Percentiles rank a stretch among this genome's conserved stretches.
These are phyloP conservation scores for Drosophila gunungcola DNA, from an alignment of 1,140 invertebrate species.

Conservation along the genomic window DNA sequence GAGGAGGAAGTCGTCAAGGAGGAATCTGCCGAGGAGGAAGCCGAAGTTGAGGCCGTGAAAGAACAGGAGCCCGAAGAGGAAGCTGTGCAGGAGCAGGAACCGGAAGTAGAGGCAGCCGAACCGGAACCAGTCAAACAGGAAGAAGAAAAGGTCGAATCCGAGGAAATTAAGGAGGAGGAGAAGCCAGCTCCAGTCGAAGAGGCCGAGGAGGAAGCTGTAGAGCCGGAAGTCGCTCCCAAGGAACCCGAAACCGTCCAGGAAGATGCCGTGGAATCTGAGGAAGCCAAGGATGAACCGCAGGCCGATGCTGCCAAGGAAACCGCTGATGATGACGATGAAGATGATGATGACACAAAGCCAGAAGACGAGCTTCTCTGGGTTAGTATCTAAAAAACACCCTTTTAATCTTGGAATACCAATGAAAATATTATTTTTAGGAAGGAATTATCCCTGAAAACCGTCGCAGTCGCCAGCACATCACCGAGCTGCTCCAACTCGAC, in stretches of 20 bases:
- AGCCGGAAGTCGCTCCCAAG: slow-evolving; percentile 39
- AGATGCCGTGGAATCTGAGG: slow-evolving; percentile 50
- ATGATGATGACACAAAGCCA: slow-evolving; percentile 84
- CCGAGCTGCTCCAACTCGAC: slow-evolving; percentile 91
- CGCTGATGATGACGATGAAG: slow-evolving; percentile 58
- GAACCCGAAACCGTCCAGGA: slow-evolving; percentile 50
- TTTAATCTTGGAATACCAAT: no score
- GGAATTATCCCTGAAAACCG: slow-evolving; percentile 91
- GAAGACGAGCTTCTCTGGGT: slow-evolving; percentile 88
- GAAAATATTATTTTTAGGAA: slow-evolving; percentile 84
- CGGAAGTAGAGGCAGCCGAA: slow-evolving; percentile 48
- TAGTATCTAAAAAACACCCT: slow-evolving; percentile 31
- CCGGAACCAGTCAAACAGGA: slow-evolving; percentile 28
- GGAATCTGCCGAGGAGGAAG: slow-evolving; percentile 51
- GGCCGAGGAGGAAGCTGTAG: slow-evolving; percentile 68
- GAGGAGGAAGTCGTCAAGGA: slow-evolving; percentile 74
- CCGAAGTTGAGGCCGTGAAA: slow-evolving; percentile 41
- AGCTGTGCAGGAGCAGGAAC: slow-evolving; percentile 16
- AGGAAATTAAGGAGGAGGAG: slow-evolving; percentile 45
- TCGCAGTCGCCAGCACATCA: slow-evolving; percentile 92
- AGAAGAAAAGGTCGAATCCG: slow-evolving; percentile 32
- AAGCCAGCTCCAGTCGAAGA: slow-evolving; percentile 64
- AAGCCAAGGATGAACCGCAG: slow-evolving; percentile 36
- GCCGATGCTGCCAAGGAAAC: slow-evolving; percentile 34
- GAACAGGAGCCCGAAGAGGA: slow-evolving; percentile 81